Base-by-base conservation (phyloP, 2,888 invertebrate species). In the Eumacrocentrus americanus region DNA sequence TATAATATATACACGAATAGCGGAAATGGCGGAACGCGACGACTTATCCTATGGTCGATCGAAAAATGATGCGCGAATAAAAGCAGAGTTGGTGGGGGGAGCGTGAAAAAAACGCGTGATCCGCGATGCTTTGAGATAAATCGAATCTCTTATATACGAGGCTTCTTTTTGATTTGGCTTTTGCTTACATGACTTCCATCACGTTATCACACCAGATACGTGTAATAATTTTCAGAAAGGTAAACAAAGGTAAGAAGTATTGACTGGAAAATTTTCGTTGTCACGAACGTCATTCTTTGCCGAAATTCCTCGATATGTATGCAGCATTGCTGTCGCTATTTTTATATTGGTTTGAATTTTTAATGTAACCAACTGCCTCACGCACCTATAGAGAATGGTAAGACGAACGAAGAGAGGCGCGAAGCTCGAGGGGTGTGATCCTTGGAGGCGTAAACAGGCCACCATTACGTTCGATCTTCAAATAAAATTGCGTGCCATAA, bases 381-480 rank as follows among this genome's bases (percentile, higher is more conserved):
- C 5, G 29, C 29, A 29, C 4, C n/a, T n/a, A 44, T 34, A 35
- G 50, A 52, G 44, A 29, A 18, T 16, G 18, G 57, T 35, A 40
- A 42, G 47, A 42, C 20, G 54, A 59, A 51, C 46, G 56, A 37
- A n/a, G 35, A 53, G 37, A 12, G 38, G 48, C 52, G 34, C 34
- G 48, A 23, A 47, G 62, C 61, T 60, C 60, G 64, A 54, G 60
- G 61, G 66, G 62, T 62, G 60, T 60, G 66, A 62, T 62, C 61
- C 55, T 48, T 63, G 68, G 59, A 47, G 70, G 73, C 72, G 74
- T 78, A 77, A 79, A 77, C 73, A 72, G 73, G 70, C 72, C 72
- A 74, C 79, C 78, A 78, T 78, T 78, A 79, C 77, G 75, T 79
- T 78, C 79, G 79, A 79, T 78, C 78, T 75, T 68, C 67, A 79